Percentiles rank a stretch among this genome's conserved stretches.
Conservation (phyloP, 2,888 invertebrate genomes). For the Cephus sareptanus region DNA sequence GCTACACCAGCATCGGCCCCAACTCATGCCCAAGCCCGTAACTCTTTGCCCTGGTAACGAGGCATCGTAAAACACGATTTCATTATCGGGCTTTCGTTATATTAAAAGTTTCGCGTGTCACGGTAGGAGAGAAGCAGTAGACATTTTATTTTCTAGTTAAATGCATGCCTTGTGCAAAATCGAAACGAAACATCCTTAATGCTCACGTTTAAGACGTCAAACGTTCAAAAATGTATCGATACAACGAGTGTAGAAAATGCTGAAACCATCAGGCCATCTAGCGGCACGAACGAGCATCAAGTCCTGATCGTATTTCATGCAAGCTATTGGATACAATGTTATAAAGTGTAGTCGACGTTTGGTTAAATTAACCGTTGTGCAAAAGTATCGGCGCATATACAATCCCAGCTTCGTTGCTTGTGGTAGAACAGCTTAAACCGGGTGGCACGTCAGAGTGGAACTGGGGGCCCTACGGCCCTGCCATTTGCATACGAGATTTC, state of each 20-base stretch:
- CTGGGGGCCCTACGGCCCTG: slow-evolving; percentile 18
- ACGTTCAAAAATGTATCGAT: background rate
- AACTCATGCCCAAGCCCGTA: slow-evolving; percentile 48
- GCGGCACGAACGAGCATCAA: background rate
- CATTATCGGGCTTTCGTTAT: slow-evolving; percentile 56
- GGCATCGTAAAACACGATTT: slow-evolving; percentile 64
- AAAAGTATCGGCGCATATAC: background rate
- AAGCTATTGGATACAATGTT: background rate
- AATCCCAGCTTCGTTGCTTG: background rate
- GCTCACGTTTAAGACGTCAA: background rate
- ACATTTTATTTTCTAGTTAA: background rate
- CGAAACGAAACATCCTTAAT: background rate
- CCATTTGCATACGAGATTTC: slow-evolving; percentile 45
- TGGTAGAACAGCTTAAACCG: background rate
- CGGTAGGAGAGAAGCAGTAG: slow-evolving; percentile 8
- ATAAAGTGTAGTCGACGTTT: background rate
- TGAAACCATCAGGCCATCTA: background rate
- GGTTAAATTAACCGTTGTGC: slow-evolving; percentile 2
- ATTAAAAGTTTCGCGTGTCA: slow-evolving; percentile 42
- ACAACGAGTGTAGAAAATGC: background rate
- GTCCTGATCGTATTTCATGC: background rate
- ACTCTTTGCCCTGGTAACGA: slow-evolving; percentile 61
- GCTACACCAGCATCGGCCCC: slow-evolving; percentile 6
- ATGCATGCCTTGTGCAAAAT: background rate
- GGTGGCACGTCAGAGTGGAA: slow-evolving; percentile 11